Percentiles rank a stretch among this genome's conserved stretches.
phyloP scores from a whole-genome alignment of 1,140 invertebrate genomes.

The Ostrea denselamellosa region DNA sequence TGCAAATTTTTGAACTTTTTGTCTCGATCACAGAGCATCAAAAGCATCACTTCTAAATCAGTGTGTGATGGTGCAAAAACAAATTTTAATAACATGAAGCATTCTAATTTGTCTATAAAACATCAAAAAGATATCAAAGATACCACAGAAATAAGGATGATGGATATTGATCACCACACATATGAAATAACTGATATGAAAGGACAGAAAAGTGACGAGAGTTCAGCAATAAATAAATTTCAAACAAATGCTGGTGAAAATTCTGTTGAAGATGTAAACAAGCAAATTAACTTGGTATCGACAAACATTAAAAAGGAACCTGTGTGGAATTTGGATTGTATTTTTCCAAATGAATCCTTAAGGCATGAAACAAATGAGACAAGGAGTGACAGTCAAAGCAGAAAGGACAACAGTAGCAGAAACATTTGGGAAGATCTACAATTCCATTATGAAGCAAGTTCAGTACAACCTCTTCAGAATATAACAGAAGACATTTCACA shows the following conservation, averaged over 20 bases:
- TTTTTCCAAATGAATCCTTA: background rate
- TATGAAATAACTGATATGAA: background rate
- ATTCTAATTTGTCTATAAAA: background rate
- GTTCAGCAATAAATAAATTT: background rate
- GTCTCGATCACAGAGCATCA: background rate
- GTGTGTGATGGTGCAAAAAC: background rate
- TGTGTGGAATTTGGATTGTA: background rate
- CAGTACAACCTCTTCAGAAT: background rate
- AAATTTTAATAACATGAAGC: background rate
- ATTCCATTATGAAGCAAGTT: background rate
- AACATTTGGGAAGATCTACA: background rate
- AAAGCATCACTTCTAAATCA: background rate
- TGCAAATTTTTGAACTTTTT: constrained; percentile 13
- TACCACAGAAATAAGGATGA: background rate
- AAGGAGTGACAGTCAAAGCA: background rate
- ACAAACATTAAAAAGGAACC: background rate
- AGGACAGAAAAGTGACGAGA: background rate
- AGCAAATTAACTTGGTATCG: background rate
- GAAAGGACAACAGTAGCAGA: background rate
- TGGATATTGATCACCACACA: background rate
- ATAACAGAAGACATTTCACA: background rate
- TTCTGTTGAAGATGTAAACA: background rate
- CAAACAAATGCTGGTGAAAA: background rate
- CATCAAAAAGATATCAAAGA: background rate
- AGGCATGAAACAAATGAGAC: background rate